Evolutionary conservation across 2,888 invertebrate genomes (phyloP), one percentile per base, ranked within the genome.

Genomic region (Drosophila neonasuta): DNA sequence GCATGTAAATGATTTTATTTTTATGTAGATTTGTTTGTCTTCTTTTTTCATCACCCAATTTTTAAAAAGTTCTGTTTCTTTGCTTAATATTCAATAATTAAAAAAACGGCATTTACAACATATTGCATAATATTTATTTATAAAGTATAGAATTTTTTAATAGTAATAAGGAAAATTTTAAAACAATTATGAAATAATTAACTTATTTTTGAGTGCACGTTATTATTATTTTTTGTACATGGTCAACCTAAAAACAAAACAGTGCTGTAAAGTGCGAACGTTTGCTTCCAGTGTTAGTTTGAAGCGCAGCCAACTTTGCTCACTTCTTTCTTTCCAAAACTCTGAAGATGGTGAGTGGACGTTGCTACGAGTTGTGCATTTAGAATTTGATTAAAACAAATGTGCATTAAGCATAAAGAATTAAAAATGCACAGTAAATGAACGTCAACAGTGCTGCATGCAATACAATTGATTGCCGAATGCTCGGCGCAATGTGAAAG

Each of bases 281-380:
- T 10, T 17, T 4, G 11, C 7, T 41, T 46, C 39, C 36, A 51
- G 17, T 68, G 68, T 60, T 48, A 39, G 34, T 51, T 39, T 41
- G 6, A 70, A 77, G 29, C 70, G 80, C 87, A 75, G 74, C 88
- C 76, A 89, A 90, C 89, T 90, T 90, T 75, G 57, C 66, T 73
- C 51, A 76, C 77, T 88, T 89, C 85, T 88, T 89, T 90, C 90
- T 90, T 91, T 87, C 73, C 79, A 65, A 84, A 89, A 88, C 81
- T 79, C 77, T 86, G 77, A 91, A 90, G 83, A 90, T 90, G 90
- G 90, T 90, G 89, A 90, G 91, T 91, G 87, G 88, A 87, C 75
- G 88, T 88, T 58, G 68, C 32, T 73, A 56, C 64, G 52, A 66
- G 69, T 68, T 74, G 78, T 79, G 76, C 66, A 66, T 39, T 71